phyloP scores from a whole-genome alignment of 2,113 vertebrate genomes.

The Limnothrissa miodon region DNA sequence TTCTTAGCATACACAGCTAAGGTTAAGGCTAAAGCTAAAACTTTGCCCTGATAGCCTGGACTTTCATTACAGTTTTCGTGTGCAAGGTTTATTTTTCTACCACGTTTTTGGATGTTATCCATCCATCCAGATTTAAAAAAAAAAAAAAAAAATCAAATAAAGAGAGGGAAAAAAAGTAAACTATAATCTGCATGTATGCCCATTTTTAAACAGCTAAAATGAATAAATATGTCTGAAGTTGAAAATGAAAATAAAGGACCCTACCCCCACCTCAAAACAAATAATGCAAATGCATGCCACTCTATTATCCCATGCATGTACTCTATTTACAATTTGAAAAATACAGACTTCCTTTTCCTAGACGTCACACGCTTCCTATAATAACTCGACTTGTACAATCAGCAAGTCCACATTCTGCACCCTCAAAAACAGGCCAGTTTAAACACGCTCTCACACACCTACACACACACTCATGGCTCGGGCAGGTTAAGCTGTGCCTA shows the following conservation, averaged over 20 bases:
- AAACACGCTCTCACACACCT: neutral
- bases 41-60: neutral
- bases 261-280: slow-evolving; percentile 59
- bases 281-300: slow-evolving; percentile 99
- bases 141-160: neutral
- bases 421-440: slow-evolving; percentile 69
- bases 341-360: slow-evolving; percentile 81
- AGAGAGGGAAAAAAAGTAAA: neutral
- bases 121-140: neutral
- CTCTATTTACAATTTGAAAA: slow-evolving; percentile 99
- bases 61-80: neutral
- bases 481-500: neutral
- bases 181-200: neutral
- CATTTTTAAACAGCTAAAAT: slow-evolving; percentile 1
- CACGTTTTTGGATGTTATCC: neutral
- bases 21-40: neutral
- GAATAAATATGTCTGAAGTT: slow-evolving; percentile 58
- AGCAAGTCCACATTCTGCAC: slow-evolving; percentile 84
- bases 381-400: slow-evolving; percentile 59
- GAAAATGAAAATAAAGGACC: slow-evolving; percentile 69
- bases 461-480: slow-evolving; percentile 12
- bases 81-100: neutral
- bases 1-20: neutral
- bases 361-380: slow-evolving; percentile 62
- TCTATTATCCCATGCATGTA: slow-evolving; percentile 97